These are phyloP conservation scores for Microctenopoma lineatum DNA, from an alignment of 2,797 vertebrate species.

Conservation along the genomic window DNA sequence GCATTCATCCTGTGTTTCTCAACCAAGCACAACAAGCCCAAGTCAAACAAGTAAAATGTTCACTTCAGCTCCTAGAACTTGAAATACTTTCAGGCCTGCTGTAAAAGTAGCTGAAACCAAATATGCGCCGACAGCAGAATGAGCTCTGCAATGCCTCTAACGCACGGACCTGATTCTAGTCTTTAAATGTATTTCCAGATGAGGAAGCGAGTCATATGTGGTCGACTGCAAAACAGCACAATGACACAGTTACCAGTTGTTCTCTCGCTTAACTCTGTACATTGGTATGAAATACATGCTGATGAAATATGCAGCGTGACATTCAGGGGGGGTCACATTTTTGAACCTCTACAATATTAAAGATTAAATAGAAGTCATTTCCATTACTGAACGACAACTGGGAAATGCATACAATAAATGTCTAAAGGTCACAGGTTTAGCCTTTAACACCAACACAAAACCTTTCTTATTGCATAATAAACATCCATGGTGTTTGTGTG, in stretches of 20 bases:
- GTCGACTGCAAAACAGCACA: conserved; percentile 21
- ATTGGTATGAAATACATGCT: conserved; percentile 6
- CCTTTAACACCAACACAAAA: conserved; percentile 2
- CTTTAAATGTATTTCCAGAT: conserved; percentile 65
- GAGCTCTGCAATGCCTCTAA: conserved; percentile 27
- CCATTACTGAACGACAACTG: neutral
- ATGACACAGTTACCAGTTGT: conserved; percentile 1
- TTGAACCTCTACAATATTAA: conserved; percentile 10
- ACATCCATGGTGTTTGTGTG: neutral
- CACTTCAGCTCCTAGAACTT: conserved; percentile 14
- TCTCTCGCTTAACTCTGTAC: neutral
- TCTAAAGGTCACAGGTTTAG: conserved; percentile 21
- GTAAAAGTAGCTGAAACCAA: conserved; percentile 44
- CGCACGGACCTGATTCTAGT: conserved; percentile 33
- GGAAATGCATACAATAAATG: conserved; percentile 24
- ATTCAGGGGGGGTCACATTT: conserved; percentile 34
- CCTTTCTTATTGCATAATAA: conserved; percentile 1
- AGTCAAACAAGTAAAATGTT: conserved; percentile 17
- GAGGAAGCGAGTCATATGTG: conserved; percentile 23
- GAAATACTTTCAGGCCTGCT: conserved; percentile 37
- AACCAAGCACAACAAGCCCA: conserved; percentile 10
- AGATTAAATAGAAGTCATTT: conserved; percentile 20
- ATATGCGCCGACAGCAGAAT: conserved; percentile 52
- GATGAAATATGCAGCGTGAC: conserved; percentile 32
- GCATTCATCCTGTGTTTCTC: conserved; percentile 14